These are phyloP conservation scores for Aphis gossypii DNA, from an alignment of 1,140 invertebrate genomes.

Conservation along the genomic window DNA sequence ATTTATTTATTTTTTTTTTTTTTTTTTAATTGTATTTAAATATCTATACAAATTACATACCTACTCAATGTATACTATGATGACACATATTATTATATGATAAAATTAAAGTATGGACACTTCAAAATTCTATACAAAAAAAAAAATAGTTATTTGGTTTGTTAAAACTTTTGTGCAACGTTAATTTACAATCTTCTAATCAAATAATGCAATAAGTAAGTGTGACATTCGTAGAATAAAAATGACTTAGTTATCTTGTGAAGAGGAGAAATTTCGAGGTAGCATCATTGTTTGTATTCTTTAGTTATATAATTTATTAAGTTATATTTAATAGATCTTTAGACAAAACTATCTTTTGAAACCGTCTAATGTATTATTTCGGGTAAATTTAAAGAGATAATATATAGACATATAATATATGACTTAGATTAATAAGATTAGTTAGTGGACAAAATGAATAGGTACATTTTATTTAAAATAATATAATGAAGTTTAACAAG, in stretches of 20 bases:
- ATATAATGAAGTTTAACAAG: neutral
- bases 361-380: neutral
- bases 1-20: too few relatives aligned
- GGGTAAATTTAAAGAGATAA: neutral
- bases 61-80: neutral
- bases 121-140: neutral
- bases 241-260: neutral
- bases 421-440: neutral
- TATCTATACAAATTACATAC: neutral
- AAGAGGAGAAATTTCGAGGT: neutral
- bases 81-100: neutral
- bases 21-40: too few relatives aligned
- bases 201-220: neutral
- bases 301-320: neutral
- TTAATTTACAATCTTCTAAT: neutral
- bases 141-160: neutral
- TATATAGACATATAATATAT: too few relatives aligned
- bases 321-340: neutral
- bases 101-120: neutral
- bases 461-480: neutral
- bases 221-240: neutral
- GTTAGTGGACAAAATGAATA: too few relatives aligned
- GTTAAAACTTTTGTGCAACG: neutral
- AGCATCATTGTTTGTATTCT: conserved; percentile 16
- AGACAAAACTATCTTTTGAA: neutral